A percentile compares a stretch with the other conserved stretches of the same genome.
Conservation (phyloP, 1,140 invertebrate species). For the Scaptomyza pallida region DNA sequence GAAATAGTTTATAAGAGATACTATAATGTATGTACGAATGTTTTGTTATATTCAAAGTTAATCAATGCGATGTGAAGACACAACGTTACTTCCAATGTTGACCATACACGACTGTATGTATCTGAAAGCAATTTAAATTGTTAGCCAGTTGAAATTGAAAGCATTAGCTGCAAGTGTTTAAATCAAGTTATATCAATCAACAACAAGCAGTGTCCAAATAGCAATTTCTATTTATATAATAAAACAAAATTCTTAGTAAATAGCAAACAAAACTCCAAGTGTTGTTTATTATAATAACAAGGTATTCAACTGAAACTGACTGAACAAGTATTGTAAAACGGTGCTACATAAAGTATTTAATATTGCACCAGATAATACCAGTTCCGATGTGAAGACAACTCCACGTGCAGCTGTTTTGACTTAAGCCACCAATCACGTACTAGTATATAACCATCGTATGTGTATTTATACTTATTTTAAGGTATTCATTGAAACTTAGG, state of each 20-base stretch:
- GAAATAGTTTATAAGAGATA: conserved; percentile 27
- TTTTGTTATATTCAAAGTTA: conserved; percentile 44
- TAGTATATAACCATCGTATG: too few relatives aligned
- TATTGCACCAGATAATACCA: conserved; percentile 2
- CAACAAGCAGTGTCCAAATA: conserved; percentile 55
- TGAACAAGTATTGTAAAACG: not conserved
- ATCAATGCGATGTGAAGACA: conserved; percentile 23
- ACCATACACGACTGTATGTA: conserved; percentile 30
- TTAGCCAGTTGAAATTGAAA: conserved; percentile 62
- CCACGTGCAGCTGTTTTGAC: conserved; percentile 6
- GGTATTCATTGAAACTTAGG: too few relatives aligned
- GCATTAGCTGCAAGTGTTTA: conserved; percentile 55
- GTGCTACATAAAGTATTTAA: not conserved
- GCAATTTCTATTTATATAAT: conserved; percentile 82
- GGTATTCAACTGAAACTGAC: conserved; percentile 16
- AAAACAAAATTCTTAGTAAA: conserved; percentile 49
- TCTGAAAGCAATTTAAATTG: conserved; percentile 70
- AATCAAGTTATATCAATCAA: conserved; percentile 61
- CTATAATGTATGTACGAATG: conserved; percentile 31
- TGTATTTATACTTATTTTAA: too few relatives aligned
- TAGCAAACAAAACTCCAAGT: conserved; percentile 43
- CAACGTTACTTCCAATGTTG: conserved; percentile 31
- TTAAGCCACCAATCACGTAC: too few relatives aligned
- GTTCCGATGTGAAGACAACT: not conserved
- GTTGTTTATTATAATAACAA: conserved; percentile 16